phyloP scores from a whole-genome alignment of 1,140 invertebrate species.

The Lasaia peninsularis region DNA sequence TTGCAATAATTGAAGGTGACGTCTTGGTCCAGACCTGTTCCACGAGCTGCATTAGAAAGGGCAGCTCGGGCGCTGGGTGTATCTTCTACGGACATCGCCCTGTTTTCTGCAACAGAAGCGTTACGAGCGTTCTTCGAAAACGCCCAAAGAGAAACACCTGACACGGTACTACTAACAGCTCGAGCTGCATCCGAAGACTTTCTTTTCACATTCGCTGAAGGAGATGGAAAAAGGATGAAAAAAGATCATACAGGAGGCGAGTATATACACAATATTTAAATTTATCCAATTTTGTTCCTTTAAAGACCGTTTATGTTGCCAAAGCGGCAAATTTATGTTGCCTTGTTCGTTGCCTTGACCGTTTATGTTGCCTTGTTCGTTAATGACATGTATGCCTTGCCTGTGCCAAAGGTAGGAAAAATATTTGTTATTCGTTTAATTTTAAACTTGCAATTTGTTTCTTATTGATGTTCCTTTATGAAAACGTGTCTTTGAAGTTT shows the following conservation, averaged over 20 bases:
- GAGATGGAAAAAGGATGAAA: slow-evolving; percentile 69
- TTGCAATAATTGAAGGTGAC: slow-evolving; percentile 73
- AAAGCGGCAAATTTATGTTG: too few relatives aligned
- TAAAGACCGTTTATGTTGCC: too few relatives aligned
- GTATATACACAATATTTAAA: background rate
- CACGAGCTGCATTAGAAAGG: slow-evolving; percentile 65
- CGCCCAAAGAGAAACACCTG: slow-evolving; percentile 71
- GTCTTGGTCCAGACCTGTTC: slow-evolving; percentile 84
- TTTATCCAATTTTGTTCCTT: too few relatives aligned
- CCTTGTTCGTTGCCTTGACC: too few relatives aligned
- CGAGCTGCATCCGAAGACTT: slow-evolving; percentile 69
- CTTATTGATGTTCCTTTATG: too few relatives aligned
- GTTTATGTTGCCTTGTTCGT: too few relatives aligned
- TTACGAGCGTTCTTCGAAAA: slow-evolving; percentile 81
- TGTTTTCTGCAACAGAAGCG: slow-evolving; percentile 80
- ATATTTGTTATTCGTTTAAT: too few relatives aligned
- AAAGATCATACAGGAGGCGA: slow-evolving; percentile 68
- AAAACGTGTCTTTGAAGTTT: too few relatives aligned
- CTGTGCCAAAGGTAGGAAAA: too few relatives aligned
- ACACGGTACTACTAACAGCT: slow-evolving; percentile 78
- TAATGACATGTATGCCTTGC: too few relatives aligned
- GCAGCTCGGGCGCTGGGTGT: slow-evolving; percentile 80
- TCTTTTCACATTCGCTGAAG: slow-evolving; percentile 74
- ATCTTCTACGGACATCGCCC: slow-evolving; percentile 82
- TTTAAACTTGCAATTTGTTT: too few relatives aligned